phyloP scores from a whole-genome alignment of 2,888 invertebrate genomes.

The Drosophila anceps region DNA sequence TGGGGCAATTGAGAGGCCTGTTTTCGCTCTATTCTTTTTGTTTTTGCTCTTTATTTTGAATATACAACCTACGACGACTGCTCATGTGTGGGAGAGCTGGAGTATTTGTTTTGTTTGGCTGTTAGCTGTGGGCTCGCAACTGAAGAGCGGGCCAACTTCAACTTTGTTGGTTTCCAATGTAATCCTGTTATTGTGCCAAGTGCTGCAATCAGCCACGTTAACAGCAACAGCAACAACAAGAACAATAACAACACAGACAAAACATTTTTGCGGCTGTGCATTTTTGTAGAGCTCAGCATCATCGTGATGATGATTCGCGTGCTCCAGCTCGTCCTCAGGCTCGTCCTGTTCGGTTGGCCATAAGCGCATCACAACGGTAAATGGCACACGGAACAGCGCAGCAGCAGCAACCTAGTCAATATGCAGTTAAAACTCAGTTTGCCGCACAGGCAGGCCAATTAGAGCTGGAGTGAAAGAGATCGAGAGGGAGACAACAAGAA shows the following conservation, averaged over 20 bases:
- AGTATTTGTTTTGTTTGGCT: slow-evolving; percentile 36
- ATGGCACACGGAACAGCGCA: slow-evolving; percentile 36
- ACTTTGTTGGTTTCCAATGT: slow-evolving; percentile 43
- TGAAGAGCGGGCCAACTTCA: slow-evolving; percentile 25
- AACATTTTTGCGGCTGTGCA: slow-evolving; percentile 49
- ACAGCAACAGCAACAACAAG: slow-evolving; percentile 24
- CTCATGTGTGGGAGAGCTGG: not conserved
- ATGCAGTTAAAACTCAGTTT: slow-evolving; percentile 69
- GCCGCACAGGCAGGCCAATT: slow-evolving; percentile 60
- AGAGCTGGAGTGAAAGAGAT: slow-evolving; percentile 34
- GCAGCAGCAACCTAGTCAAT: slow-evolving; percentile 45
- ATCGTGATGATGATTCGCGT: slow-evolving; percentile 32
- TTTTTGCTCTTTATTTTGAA: slow-evolving; percentile 4
- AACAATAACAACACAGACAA: slow-evolving; percentile 18
- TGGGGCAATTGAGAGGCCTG: slow-evolving; percentile 24
- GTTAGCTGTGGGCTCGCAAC: slow-evolving; percentile 14
- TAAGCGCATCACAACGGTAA: slow-evolving; percentile 71
- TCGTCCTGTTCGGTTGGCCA: slow-evolving; percentile 41
- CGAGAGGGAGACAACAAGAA: not conserved
- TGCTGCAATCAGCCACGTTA: slow-evolving; percentile 67
- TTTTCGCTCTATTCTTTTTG: slow-evolving; percentile 8
- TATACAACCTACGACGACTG: not conserved
- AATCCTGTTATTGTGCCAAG: slow-evolving; percentile 73
- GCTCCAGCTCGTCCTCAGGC: slow-evolving; percentile 25
- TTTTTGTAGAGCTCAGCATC: slow-evolving; percentile 42